phyloP scores from a whole-genome alignment of 2,113 vertebrate species.

The Siniperca chuatsi region DNA sequence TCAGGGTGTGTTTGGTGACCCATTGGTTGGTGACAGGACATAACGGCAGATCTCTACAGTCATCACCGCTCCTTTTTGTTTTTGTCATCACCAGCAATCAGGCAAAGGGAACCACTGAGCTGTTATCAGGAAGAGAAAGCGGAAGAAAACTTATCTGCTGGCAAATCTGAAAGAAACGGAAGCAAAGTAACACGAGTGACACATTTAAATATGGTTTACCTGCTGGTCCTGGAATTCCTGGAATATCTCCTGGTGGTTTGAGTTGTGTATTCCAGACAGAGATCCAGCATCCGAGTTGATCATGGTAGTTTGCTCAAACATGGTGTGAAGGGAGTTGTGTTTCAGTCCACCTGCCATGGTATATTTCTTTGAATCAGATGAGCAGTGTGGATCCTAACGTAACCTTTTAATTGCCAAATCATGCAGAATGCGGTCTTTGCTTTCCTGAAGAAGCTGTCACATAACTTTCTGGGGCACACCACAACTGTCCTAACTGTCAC shows the following conservation, averaged over 20 bases:
- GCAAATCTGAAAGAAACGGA: constrained; percentile 32
- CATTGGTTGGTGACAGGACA: constrained; percentile 64
- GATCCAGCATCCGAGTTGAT: background rate
- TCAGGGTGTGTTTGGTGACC: constrained; percentile 67
- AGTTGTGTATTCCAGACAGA: constrained; percentile 18
- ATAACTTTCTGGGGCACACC: too few relatives aligned
- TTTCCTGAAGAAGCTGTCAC: too few relatives aligned
- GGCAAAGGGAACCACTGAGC: constrained; percentile 24
- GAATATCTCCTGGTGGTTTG: constrained; percentile 20
- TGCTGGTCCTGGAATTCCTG: constrained; percentile 21
- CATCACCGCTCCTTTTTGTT: constrained; percentile 32
- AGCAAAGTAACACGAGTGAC: constrained; percentile 17
- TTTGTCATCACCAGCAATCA: constrained; percentile 69
- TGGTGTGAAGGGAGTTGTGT: background rate
- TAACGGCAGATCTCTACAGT: constrained; percentile 36
- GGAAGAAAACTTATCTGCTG: constrained; percentile 21
- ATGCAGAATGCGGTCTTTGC: background rate
- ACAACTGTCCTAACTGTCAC: too few relatives aligned
- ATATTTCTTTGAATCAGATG: background rate
- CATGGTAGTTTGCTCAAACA: background rate
- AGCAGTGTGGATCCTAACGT: background rate
- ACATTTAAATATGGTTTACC: background rate
- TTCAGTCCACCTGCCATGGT: background rate
- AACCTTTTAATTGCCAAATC: background rate
- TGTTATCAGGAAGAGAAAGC: constrained; percentile 38